Conservation (phyloP, 2,888 invertebrate species). For the Leptothorax acervorum region DNA sequence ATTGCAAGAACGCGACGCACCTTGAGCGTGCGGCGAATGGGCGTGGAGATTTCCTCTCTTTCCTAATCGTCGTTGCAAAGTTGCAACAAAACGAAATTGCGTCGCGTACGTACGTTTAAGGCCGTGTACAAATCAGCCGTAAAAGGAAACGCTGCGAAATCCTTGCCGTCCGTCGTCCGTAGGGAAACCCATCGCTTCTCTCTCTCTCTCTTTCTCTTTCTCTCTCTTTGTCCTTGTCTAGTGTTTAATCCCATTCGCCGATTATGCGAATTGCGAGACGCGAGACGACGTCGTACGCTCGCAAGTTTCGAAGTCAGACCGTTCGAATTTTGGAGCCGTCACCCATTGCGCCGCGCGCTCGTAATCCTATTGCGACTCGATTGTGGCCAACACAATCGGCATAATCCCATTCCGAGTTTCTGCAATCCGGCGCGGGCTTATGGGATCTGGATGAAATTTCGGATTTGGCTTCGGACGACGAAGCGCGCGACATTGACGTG, state of each 20-base stretch:
- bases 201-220: background rate
- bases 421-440: slow-evolving; percentile 36
- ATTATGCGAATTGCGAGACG: slow-evolving; percentile 45
- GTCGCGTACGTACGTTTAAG: slow-evolving; percentile 23
- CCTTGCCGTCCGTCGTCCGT: background rate
- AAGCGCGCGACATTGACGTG: background rate
- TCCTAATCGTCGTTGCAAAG: slow-evolving; percentile 37
- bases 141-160: slow-evolving; percentile 38
- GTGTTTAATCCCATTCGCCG: slow-evolving; percentile 32
- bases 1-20: slow-evolving; percentile 38
- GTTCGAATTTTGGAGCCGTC: slow-evolving; percentile 11
- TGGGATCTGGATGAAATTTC: slow-evolving; percentile 47
- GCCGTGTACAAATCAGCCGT: slow-evolving; percentile 31
- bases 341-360: background rate
- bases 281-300: background rate
- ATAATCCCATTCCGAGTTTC: slow-evolving; percentile 30
- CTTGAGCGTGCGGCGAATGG: slow-evolving; percentile 46
- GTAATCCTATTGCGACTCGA: slow-evolving; percentile 48
- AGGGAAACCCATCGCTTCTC: background rate
- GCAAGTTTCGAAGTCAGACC: slow-evolving; percentile 32
- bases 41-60: slow-evolving; percentile 50
- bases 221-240: background rate
- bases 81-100: slow-evolving; percentile 41
- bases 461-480: background rate
- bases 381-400: slow-evolving; percentile 43